Evolutionary conservation across 2,797 vertebrate genomes (phyloP), one percentile per base, ranked within the genome.

Genomic region (Gymnothorax reevesii): DNA sequence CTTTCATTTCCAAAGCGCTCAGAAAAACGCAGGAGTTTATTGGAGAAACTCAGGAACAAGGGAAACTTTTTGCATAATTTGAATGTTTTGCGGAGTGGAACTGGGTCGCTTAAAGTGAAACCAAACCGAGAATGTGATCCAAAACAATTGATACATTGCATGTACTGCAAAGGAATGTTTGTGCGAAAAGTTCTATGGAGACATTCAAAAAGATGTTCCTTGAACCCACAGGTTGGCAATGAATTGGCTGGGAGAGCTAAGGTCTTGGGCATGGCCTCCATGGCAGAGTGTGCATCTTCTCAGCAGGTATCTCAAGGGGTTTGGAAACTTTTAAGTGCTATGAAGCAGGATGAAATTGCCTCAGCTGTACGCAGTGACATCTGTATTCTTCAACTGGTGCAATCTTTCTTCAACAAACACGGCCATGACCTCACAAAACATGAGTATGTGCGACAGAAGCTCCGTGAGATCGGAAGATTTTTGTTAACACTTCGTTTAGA

Each of bases 361-460:
- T 79, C 79, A 66, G 52, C 83, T 73, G 87, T 87, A 60, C 57
- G 77, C 3, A 89, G 20, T 89, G 90, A 90, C 69, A 80, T 84
- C 0, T 86, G 10, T 5, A 71, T 90, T 87, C 60, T 89, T 87
- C 83, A 89, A 83, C 60, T 91, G 0, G 91, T 87, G 15, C 88
- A 91, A 60, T 92, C 88, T 54, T 84, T 89, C 25, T 90, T 66
- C 7, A 90, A 91, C 25, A 91, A 85, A 88, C 84, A 91, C 83
- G 89, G 86, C 75, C 87, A 91, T 1, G 88, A 92, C 80, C 86
- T 85, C 2, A 89, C 87, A 12, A 91, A 90, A 85, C 62, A 88
- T 83, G 86, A 93, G 4, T 91, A 89, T 7, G 89, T 90, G 25
- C 4, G 84, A 2, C 89, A 92, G 25, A 92, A 87, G 49, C 87